Base-by-base conservation (phyloP, 2,113 vertebrate species). In the Ochotona curzoniae region DNA sequence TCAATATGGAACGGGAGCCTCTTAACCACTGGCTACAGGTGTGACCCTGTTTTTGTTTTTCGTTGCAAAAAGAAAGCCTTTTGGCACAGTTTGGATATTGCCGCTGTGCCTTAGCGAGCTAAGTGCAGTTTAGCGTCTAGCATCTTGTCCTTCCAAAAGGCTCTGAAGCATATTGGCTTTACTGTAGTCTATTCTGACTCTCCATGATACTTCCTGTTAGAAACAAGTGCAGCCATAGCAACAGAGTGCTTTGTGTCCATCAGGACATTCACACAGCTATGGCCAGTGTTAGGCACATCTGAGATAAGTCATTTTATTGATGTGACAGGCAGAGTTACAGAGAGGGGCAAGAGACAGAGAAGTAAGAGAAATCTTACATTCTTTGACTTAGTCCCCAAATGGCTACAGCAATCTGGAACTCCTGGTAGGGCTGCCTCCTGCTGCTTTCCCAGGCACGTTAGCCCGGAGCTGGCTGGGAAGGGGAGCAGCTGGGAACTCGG, bases 171-270 rank as follows among this genome's bases (percentile, higher is more conserved):
- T 21, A 30, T 28, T n/a, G 25, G 63, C 51, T 80, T 32, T 44
- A 38, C 70, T 70, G 60, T 38, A 85, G 70, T 89, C 69, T 64
- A 51, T 88, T 57, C 79, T 83, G 61, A 67, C 54, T 79, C 91
- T 69, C 75, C 13, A 47, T 28, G 64, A 82, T 69, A n/a, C 17
- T 86, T 87, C 49, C 76, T 66, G 28, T 63, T 87, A 11, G 23
- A 26, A 57, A 78, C 11, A 87, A 64, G 35, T 80, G 71, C 63
- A 69, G 66, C 38, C 57, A 30, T 35, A 35, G 10, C 15, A 51
- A 47, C 20, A 82, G 75, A 71, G 28, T 28, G 61, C n/a, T 61
- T 81, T 60, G 13, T 63, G 25, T 87, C n/a, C 38, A 15, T 35
- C 32, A 54, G 69, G 28, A 28, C 30, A 83, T 84, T 61, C 9